phyloP scores from a whole-genome alignment of 2,888 invertebrate species.

The Perizoma flavofasciatum region DNA sequence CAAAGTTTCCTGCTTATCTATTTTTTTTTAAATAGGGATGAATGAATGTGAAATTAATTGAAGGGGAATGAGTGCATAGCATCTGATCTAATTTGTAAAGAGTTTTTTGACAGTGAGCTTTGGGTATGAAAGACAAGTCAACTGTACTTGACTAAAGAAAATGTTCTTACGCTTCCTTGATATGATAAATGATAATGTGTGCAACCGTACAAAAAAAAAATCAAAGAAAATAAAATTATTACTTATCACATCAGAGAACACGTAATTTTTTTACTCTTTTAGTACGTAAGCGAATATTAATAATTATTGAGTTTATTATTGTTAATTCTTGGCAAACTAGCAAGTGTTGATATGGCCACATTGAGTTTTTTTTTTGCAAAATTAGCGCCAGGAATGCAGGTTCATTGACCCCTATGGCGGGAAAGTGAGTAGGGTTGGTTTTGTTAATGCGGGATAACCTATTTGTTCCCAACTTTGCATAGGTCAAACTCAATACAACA shows the following conservation, averaged over 20 bases:
- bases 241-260: background rate
- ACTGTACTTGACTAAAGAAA: conserved; percentile 1
- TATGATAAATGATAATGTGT: background rate
- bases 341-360: conserved; percentile 11
- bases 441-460: conserved; percentile 48
- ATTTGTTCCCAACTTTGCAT: conserved; percentile 49
- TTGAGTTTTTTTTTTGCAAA: conserved; percentile 56
- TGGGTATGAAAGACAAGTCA: background rate
- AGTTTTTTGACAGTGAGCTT: conserved; percentile 36
- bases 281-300: no score
- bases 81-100: conserved; percentile 49
- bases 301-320: no score
- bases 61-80: conserved; percentile 63
- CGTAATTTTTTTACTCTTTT: background rate
- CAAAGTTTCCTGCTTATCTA: conserved; percentile 66
- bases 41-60: conserved; percentile 78
- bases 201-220: background rate
- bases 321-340: background rate
- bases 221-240: background rate
- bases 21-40: conserved; percentile 67
- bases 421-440: conserved; percentile 53
- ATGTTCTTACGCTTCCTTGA: background rate
- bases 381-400: conserved; percentile 60
- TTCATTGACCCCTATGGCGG: conserved; percentile 60
- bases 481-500: conserved; percentile 45